Conservation (phyloP, 1,140 invertebrate genomes). For the Drosophila chauvacae region DNA sequence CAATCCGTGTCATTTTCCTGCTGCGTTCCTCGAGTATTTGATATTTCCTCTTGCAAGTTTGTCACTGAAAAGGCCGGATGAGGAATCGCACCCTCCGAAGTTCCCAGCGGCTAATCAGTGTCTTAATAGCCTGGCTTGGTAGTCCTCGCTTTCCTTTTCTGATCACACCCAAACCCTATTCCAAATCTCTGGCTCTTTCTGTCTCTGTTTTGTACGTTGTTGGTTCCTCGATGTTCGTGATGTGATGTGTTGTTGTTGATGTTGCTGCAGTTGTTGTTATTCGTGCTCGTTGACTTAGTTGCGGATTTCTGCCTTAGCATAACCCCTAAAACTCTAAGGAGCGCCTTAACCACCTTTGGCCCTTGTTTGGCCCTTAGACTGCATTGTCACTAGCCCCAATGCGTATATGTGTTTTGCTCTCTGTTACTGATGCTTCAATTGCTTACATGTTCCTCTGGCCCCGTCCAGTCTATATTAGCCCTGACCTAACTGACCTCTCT, state of each 20-base stretch:
- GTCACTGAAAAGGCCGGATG: slow-evolving; percentile 15
- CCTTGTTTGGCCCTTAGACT: neutral
- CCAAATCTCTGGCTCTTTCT: slow-evolving; percentile 9
- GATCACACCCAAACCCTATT: neutral
- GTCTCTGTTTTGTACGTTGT: slow-evolving; percentile 10
- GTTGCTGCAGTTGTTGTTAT: slow-evolving; percentile 37
- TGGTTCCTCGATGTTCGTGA: slow-evolving; percentile 26
- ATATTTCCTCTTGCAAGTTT: slow-evolving; percentile 12
- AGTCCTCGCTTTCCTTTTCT: slow-evolving; percentile 17
- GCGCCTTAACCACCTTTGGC: slow-evolving; percentile 16
- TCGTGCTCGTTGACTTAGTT: slow-evolving; percentile 53
- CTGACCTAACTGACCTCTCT: slow-evolving; percentile 6
- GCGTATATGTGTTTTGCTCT: slow-evolving; percentile 19
- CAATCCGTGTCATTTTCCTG: slow-evolving; percentile 29
- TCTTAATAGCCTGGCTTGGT: slow-evolving; percentile 30
- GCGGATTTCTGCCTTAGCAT: slow-evolving; percentile 28
- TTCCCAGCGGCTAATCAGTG: slow-evolving; percentile 30
- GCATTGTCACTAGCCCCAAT: slow-evolving; percentile 10
- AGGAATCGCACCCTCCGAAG: neutral
- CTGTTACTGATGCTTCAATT: slow-evolving; percentile 51
- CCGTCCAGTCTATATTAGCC: neutral
- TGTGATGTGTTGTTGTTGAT: slow-evolving; percentile 16
- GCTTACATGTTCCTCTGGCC: slow-evolving; percentile 44
- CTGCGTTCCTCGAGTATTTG: slow-evolving; percentile 47
- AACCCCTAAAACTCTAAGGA: slow-evolving; percentile 21